Evolutionary conservation across 1,140 invertebrate species (phyloP).

Genomic region (Musca domestica): DNA sequence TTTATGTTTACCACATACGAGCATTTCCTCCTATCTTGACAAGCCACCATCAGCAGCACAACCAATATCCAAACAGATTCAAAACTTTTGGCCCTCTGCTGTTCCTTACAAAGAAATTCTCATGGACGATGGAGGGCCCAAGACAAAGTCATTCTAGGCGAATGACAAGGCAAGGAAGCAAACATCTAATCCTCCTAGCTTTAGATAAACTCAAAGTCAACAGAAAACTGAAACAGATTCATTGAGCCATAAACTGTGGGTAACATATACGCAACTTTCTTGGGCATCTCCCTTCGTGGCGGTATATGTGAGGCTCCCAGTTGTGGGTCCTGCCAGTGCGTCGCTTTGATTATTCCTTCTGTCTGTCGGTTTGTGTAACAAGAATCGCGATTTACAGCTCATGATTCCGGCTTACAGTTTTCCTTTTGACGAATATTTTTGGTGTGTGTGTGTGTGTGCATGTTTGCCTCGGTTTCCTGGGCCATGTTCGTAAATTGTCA

Average conservation of each 20-base stretch:
- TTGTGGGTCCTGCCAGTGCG: too few relatives aligned
- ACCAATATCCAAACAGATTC: conserved; percentile 8
- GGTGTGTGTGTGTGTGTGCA: too few relatives aligned
- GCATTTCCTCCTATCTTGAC: conserved; percentile 8
- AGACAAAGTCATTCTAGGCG: background rate
- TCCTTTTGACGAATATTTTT: conserved; percentile 17
- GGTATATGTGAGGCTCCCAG: too few relatives aligned
- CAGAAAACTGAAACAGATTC: conserved; percentile 1
- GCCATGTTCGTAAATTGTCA: conserved; percentile 14
- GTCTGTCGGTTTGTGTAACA: too few relatives aligned
- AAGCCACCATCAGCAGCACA: background rate
- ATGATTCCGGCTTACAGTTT: conserved; percentile 6
- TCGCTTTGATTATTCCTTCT: too few relatives aligned
- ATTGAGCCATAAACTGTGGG: conserved; percentile 1
- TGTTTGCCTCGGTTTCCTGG: too few relatives aligned
- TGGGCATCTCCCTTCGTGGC: background rate
- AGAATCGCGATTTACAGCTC: conserved; percentile 9
- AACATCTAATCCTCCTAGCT: background rate
- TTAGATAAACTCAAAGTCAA: conserved; percentile 6
- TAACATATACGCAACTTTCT: conserved; percentile 15
- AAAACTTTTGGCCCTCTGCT: background rate
- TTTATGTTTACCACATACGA: background rate
- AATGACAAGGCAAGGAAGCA: background rate
- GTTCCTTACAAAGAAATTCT: background rate
- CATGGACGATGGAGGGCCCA: too few relatives aligned